These are phyloP conservation scores for Agrenia bidenticulata DNA, from an alignment of 2,888 invertebrate species.

Conservation along the genomic window DNA sequence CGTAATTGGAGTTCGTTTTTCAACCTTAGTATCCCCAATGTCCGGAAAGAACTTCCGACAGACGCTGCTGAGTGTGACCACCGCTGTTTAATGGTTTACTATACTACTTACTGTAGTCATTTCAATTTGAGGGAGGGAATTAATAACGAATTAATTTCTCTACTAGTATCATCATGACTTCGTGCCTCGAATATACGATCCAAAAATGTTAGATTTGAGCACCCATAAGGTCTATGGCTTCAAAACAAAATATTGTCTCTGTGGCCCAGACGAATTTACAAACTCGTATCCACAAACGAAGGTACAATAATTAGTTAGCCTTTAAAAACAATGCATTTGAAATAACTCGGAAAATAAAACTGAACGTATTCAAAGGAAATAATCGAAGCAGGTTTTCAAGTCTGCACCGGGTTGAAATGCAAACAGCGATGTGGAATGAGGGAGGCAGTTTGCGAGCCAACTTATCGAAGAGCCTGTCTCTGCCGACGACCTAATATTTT, in stretches of 20 bases:
- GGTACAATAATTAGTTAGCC: neutral
- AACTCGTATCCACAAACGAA: neutral
- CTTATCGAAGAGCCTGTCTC: slow-evolving; percentile 30
- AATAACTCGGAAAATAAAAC: too few relatives aligned
- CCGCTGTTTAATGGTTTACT: slow-evolving; percentile 22
- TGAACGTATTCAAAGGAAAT: slow-evolving; percentile 18
- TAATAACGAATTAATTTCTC: too few relatives aligned
- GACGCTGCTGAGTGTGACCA: slow-evolving; percentile 33
- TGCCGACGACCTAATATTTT: slow-evolving; percentile 34
- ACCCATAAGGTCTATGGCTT: slow-evolving; percentile 24
- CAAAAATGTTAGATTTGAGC: slow-evolving; percentile 4
- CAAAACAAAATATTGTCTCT: slow-evolving; percentile 31
- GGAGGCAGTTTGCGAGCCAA: slow-evolving; percentile 40
- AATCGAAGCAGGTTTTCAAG: slow-evolving; percentile 35
- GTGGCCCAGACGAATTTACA: neutral
- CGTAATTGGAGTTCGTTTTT: slow-evolving; percentile 23
- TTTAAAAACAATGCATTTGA: too few relatives aligned
- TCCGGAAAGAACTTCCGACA: slow-evolving; percentile 21
- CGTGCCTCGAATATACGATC: slow-evolving; percentile 28
- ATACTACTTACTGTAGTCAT: neutral
- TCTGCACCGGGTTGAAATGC: slow-evolving; percentile 39
- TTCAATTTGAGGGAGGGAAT: neutral
- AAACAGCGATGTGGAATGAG: slow-evolving; percentile 39
- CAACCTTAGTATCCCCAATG: neutral
- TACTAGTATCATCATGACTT: slow-evolving; percentile 33